Evolutionary conservation across 92 coral and sea anemone genomes (phyloP).

Genomic region (Porites rus): DNA sequence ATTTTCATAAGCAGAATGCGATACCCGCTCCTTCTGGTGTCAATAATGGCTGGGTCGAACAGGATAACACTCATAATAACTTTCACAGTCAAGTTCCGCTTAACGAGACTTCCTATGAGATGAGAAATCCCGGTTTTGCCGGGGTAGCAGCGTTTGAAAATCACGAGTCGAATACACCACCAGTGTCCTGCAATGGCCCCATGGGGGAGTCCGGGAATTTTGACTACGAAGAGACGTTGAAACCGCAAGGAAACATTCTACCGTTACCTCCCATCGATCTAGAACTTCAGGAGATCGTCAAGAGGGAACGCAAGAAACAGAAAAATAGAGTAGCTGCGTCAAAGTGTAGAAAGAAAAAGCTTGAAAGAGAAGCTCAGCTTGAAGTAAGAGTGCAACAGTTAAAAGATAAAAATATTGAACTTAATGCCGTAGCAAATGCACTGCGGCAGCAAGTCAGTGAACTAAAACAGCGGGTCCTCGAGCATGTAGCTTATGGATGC

Average conservation of each 20-base stretch:
- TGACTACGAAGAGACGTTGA: conserved; percentile 55
- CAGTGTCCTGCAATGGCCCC: not conserved
- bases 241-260: conserved; percentile 56
- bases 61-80: conserved; percentile 32
- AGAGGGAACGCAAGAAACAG: conserved; percentile 96
- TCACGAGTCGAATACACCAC: conserved; percentile 36
- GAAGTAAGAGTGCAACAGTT: conserved; percentile 95
- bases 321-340: conserved; percentile 99
- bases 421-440: conserved; percentile 91
- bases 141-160: conserved; percentile 54
- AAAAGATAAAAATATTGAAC: conserved; percentile 94
- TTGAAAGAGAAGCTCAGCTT: conserved; percentile 97
- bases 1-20: conserved; percentile 44
- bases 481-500: conserved; percentile 96
- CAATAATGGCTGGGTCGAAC: conserved; percentile 30
- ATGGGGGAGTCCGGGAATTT: conserved; percentile 46
- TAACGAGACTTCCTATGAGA: conserved; percentile 46
- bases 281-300: conserved; percentile 95
- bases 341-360: conserved; percentile 95
- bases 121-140: conserved; percentile 18
- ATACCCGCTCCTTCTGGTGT: conserved; percentile 38
- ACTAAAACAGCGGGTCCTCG: conserved; percentile 92
- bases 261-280: conserved; percentile 95
- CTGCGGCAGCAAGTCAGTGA: conserved; percentile 90
- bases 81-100: conserved; percentile 34